These are phyloP conservation scores for Steinernema carpocapsae DNA, from an alignment of 2,888 invertebrate genomes.

Conservation along the genomic window DNA sequence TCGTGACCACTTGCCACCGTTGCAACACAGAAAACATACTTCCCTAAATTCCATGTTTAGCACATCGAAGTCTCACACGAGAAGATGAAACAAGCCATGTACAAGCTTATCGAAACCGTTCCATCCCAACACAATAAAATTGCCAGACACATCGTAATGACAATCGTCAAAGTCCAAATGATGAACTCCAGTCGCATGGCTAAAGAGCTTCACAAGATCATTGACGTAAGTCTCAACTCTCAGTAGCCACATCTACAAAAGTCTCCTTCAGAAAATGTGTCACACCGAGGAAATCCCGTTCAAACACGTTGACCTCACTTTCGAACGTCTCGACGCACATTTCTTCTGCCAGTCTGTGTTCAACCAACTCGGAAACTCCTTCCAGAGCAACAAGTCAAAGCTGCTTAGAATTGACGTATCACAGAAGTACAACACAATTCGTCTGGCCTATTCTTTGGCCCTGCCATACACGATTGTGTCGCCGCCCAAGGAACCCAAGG, in stretches of 20 bases:
- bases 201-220: neutral
- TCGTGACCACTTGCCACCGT: too few species aligned
- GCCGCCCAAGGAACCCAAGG: neutral
- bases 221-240: neutral
- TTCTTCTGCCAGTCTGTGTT: neutral
- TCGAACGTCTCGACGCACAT: neutral
- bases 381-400: neutral
- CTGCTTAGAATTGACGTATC: neutral
- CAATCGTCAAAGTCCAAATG: neutral
- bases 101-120: neutral
- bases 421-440: neutral
- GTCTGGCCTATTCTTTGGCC: neutral
- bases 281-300: neutral
- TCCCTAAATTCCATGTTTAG: too few species aligned
- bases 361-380: neutral
- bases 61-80: neutral
- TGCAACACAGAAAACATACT: too few species aligned
- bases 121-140: neutral
- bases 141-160: neutral
- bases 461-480: conserved; percentile 5
- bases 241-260: neutral
- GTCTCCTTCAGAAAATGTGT: neutral
- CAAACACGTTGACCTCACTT: neutral
- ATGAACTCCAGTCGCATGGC: neutral
- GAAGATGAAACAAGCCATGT: neutral